A percentile compares a stretch with the other conserved stretches of the same genome.
Evolutionary conservation across 92 coral and sea anemone species (phyloP).

Genomic region (Epizoanthus illoricatus): DNA sequence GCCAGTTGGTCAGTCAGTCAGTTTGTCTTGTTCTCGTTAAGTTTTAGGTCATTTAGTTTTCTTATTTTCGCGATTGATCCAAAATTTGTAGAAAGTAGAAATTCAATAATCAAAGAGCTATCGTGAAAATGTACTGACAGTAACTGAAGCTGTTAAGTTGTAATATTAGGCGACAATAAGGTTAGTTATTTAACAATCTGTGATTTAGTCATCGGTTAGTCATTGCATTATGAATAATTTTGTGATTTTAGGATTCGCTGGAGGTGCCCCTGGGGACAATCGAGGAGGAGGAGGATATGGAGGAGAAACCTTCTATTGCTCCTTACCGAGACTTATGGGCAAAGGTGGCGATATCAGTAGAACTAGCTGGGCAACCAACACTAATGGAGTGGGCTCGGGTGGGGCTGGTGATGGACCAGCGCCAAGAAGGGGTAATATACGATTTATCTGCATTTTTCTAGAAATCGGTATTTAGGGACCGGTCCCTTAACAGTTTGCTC

Average conservation of each 20-base stretch:
- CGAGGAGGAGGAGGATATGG: slow-evolving; percentile 77
- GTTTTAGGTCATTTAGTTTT: too few relatives aligned
- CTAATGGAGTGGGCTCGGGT: slow-evolving; percentile 40
- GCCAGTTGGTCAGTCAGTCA: too few relatives aligned
- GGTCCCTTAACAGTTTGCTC: too few relatives aligned
- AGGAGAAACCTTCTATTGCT: slow-evolving; percentile 54
- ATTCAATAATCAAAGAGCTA: too few relatives aligned
- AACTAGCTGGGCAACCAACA: slow-evolving; percentile 16
- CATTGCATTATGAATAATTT: neutral
- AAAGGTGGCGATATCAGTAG: slow-evolving; percentile 50
- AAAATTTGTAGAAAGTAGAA: too few relatives aligned
- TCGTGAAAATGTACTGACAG: too few relatives aligned
- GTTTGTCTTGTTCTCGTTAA: too few relatives aligned
- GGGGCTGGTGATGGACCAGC: slow-evolving; percentile 42
- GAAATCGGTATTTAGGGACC: neutral
- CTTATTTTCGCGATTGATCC: too few relatives aligned
- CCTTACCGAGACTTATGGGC: slow-evolving; percentile 31
- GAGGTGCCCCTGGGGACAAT: slow-evolving; percentile 63
- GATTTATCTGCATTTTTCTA: neutral
- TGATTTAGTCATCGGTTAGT: too few relatives aligned
- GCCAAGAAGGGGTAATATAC: neutral
- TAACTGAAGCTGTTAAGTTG: too few relatives aligned
- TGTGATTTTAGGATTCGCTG: slow-evolving; percentile 47
- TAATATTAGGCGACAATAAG: too few relatives aligned
- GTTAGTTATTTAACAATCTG: too few relatives aligned